phyloP scores from a whole-genome alignment of 2,113 vertebrate species.

The Gobius niger region DNA sequence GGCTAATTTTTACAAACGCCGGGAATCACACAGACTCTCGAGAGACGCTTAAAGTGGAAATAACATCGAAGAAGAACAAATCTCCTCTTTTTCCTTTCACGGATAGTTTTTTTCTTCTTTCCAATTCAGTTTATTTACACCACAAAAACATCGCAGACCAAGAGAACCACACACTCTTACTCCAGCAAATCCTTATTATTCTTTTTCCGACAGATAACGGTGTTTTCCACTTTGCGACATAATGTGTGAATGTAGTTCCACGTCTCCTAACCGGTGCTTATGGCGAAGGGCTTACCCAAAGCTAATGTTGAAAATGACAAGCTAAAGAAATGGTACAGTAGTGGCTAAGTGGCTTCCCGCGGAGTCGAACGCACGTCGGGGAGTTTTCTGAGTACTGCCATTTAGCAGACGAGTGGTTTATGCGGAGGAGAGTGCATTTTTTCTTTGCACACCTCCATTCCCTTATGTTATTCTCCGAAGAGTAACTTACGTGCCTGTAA shows the following conservation, averaged over 20 bases:
- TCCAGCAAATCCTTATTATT: too few relatives aligned
- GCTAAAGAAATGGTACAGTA: not conserved
- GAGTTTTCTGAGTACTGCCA: not conserved
- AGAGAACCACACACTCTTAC: too few relatives aligned
- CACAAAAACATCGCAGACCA: too few relatives aligned
- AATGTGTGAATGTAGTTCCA: too few relatives aligned
- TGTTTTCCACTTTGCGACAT: too few relatives aligned
- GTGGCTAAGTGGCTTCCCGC: not conserved
- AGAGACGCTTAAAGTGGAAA: not conserved
- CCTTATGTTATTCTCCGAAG: slow-evolving; percentile 12
- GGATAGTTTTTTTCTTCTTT: too few relatives aligned
- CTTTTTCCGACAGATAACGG: too few relatives aligned
- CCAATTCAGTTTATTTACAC: too few relatives aligned
- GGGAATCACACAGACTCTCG: not conserved
- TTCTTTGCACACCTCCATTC: not conserved
- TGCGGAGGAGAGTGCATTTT: not conserved
- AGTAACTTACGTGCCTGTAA: slow-evolving; percentile 4
- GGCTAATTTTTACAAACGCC: not conserved
- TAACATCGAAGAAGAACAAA: too few relatives aligned
- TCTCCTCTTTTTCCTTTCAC: too few relatives aligned
- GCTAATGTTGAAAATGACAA: not conserved
- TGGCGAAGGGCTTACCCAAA: not conserved
- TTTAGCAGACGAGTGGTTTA: not conserved
- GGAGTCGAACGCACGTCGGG: not conserved
- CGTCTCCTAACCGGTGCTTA: not conserved